These are phyloP conservation scores for Chelonus formosanus DNA, from an alignment of 2,888 invertebrate species.

Conservation along the genomic window DNA sequence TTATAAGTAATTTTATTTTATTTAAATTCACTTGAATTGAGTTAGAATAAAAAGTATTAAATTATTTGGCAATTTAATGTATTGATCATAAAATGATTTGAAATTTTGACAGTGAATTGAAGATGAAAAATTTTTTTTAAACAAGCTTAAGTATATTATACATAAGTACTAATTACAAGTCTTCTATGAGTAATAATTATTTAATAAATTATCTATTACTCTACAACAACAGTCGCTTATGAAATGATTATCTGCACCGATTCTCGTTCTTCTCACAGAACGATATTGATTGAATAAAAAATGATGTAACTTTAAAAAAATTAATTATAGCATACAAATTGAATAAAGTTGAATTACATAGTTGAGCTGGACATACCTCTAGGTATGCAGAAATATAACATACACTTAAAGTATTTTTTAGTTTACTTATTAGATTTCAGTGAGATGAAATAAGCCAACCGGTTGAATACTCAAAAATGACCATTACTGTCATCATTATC, in stretches of 20 bases:
- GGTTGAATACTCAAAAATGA: slow-evolving; percentile 3
- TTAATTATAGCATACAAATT: neutral
- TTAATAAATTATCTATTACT: slow-evolving; percentile 23
- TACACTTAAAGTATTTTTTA: slow-evolving; percentile 16
- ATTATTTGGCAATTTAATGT: slow-evolving; percentile 2
- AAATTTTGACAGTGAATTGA: slow-evolving; percentile 1
- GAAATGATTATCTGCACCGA: slow-evolving; percentile 31
- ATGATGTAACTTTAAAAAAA: neutral
- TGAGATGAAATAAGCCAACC: neutral
- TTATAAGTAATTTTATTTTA: too few relatives aligned
- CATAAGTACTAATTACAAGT: slow-evolving; percentile 7
- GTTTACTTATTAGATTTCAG: slow-evolving; percentile 12
- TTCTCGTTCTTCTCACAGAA: slow-evolving; percentile 24
- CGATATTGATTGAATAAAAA: slow-evolving; percentile 1
- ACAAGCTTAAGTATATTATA: neutral
- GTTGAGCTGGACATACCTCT: slow-evolving; percentile 24
- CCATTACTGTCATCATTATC: neutral
- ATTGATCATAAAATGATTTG: neutral
- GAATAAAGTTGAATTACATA: slow-evolving; percentile 12
- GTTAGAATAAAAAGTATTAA: slow-evolving; percentile 1
- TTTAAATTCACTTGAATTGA: too few relatives aligned
- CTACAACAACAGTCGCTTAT: slow-evolving; percentile 30
- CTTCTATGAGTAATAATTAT: neutral
- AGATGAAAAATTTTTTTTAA: neutral
- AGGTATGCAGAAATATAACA: slow-evolving; percentile 23